A percentile compares a stretch with the other conserved stretches of the same genome.
phyloP scores from a whole-genome alignment of 2,797 vertebrate genomes.

The Hippopotamyrus pictus region DNA sequence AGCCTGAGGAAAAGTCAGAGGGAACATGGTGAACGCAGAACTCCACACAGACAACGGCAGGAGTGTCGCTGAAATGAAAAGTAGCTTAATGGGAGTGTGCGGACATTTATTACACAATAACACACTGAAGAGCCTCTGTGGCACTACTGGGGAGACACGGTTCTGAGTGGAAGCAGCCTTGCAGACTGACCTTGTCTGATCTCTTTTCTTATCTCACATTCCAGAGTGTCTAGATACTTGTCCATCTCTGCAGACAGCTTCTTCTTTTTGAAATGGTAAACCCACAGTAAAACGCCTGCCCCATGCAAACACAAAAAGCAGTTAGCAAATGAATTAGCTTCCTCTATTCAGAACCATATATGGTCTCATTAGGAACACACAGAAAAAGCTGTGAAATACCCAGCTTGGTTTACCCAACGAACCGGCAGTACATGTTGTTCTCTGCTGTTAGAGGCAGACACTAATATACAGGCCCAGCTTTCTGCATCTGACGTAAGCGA shows the following conservation, averaged over 20 bases:
- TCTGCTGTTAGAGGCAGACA: neutral
- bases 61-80: neutral
- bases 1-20: slow-evolving; percentile 63
- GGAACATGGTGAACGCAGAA: neutral
- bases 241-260: slow-evolving; percentile 73
- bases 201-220: slow-evolving; percentile 81
- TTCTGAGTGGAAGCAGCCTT: neutral
- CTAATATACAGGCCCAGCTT: neutral
- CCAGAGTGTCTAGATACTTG: slow-evolving; percentile 70
- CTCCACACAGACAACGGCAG: neutral
- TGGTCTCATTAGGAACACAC: neutral
- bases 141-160: neutral
- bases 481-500: neutral
- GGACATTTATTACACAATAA: neutral
- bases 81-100: neutral
- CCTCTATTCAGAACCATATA: neutral
- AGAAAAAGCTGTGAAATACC: neutral
- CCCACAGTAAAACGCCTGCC: slow-evolving; percentile 33
- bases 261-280: slow-evolving; percentile 71
- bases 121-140: neutral
- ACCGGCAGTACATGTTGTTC: neutral
- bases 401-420: neutral
- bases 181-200: slow-evolving; percentile 78
- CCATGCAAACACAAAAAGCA: neutral
- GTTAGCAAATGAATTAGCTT: neutral